Conservation (phyloP, 2,888 invertebrate genomes). For the Drosophila formosana region DNA sequence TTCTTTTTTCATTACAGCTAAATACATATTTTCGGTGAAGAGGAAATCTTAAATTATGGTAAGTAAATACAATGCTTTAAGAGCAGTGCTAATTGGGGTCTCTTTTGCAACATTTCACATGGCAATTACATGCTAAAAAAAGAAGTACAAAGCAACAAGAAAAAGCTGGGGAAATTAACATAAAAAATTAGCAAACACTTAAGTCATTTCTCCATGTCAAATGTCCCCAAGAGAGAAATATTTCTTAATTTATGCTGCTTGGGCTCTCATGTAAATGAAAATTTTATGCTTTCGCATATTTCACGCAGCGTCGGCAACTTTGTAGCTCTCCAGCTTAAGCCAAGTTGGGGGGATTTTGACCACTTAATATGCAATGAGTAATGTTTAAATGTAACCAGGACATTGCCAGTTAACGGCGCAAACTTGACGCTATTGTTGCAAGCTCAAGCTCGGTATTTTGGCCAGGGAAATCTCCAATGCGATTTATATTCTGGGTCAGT, state of each 20-base stretch:
- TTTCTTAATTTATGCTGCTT: constrained; percentile 72
- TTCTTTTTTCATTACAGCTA: constrained; percentile 49
- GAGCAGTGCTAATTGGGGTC: constrained; percentile 56
- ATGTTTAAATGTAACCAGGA: constrained; percentile 80
- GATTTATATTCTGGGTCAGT: constrained; percentile 67
- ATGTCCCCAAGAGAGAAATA: constrained; percentile 66
- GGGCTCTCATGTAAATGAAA: constrained; percentile 50
- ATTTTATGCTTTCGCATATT: constrained; percentile 62
- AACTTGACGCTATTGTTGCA: constrained; percentile 1
- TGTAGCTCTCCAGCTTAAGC: constrained; percentile 37
- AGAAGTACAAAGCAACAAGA: not conserved
- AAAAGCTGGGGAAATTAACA: constrained; percentile 55
- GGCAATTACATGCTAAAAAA: constrained; percentile 34
- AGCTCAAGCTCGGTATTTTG: constrained; percentile 1
- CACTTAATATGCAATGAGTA: constrained; percentile 79
- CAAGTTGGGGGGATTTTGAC: constrained; percentile 57
- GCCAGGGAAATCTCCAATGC: constrained; percentile 61
- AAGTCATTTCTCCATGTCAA: constrained; percentile 63
- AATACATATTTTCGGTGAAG: constrained; percentile 27
- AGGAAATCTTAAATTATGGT: constrained; percentile 66
- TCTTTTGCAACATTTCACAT: constrained; percentile 36
- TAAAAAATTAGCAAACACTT: constrained; percentile 69
- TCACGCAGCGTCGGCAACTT: constrained; percentile 58
- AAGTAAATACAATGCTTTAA: constrained; percentile 49
- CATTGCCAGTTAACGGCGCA: constrained; percentile 53